Base-by-base conservation (phyloP, 2,797 vertebrate genomes). In the Enteromius radiatus region DNA sequence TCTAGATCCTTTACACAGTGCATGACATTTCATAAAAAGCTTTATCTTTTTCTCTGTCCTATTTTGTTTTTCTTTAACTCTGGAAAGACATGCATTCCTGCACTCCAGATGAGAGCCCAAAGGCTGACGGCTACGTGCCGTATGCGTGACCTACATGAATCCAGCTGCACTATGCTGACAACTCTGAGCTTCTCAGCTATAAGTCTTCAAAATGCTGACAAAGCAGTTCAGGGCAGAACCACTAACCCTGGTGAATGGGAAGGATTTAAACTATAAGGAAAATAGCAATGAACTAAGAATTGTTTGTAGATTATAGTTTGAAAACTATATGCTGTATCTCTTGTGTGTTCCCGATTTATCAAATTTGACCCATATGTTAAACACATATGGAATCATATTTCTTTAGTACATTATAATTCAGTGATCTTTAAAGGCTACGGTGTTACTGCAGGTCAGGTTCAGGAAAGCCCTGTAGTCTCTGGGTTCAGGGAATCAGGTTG, bases 141-240 rank as follows among this genome's bases (percentile, higher is more conserved):
- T 87, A 90, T 92, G 86, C 87, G 89, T 95, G 94, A 95, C 94
- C 94, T 95, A 94, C 91, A 94, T 93, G 93, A 94, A 93, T 93
- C 92, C 86, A 92, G 88, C 90, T 91, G 90, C 90, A 92, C 90
- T 92, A 84, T 88, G 88, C 92, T 90, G 92, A 94, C 89, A 92
- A 88, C 91, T 89, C 87, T 90, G 90, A 90, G 89, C 84, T 86
- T 88, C 88, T 88, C 91, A 90, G 90, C 89, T 89, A 88, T 88
- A 91, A 90, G 91, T 88, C 89, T 67, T 82, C 23, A 76, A 65
- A 68, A 76, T 67, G 71, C 71, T 82, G 71, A 82, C 71, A 56
- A 82, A 76, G 80, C 80, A 82, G 71, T 67, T 76, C 33, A 56
- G 23, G 47, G 61, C 19, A 76, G 8, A 76, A 23, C 68, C 71